A percentile compares a stretch with the other conserved stretches of the same genome.
Evolutionary conservation across 2,888 invertebrate genomes (phyloP).

Genomic region (Mamestra brassicae): DNA sequence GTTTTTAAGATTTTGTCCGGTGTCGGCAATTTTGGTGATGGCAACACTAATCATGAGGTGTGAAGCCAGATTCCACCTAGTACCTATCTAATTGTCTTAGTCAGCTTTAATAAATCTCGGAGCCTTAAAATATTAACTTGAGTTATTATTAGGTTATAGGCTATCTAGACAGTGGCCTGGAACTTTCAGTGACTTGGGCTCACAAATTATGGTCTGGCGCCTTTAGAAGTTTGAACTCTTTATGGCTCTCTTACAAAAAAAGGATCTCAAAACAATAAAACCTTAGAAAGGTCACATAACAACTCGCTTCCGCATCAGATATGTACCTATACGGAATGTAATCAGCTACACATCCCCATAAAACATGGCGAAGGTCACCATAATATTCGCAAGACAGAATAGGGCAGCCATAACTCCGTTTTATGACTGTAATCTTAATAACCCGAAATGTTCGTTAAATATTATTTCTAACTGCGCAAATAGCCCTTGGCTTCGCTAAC

Average conservation of each 20-base stretch:
- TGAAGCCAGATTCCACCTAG: too few relatives aligned
- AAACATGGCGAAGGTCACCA: slow-evolving; percentile 42
- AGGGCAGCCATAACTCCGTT: slow-evolving; percentile 44
- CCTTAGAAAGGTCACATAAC: slow-evolving; percentile 8
- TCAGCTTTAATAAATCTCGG: too few relatives aligned
- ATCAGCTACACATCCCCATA: slow-evolving; percentile 43
- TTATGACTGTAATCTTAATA: slow-evolving; percentile 57
- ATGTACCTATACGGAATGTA: slow-evolving; percentile 24
- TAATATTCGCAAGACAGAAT: slow-evolving; percentile 51
- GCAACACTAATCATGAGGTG: too few relatives aligned
- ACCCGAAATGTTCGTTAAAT: slow-evolving; percentile 55
- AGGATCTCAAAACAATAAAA: slow-evolving; percentile 3
- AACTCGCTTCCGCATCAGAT: slow-evolving; percentile 20
- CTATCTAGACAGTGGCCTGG: too few relatives aligned
- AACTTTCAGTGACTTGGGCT: too few relatives aligned
- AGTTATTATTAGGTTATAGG: too few relatives aligned
- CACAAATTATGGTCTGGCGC: neutral
- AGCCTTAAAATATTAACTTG: too few relatives aligned
- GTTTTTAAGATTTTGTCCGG: too few relatives aligned
- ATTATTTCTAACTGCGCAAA: slow-evolving; percentile 53
- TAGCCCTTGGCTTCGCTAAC: slow-evolving; percentile 22
- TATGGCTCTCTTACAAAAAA: neutral
- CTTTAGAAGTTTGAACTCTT: neutral
- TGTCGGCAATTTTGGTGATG: too few relatives aligned
- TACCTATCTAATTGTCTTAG: too few relatives aligned